These are phyloP conservation scores for Petrophora chlorosata DNA, from an alignment of 2,888 invertebrate species.

Conservation along the genomic window DNA sequence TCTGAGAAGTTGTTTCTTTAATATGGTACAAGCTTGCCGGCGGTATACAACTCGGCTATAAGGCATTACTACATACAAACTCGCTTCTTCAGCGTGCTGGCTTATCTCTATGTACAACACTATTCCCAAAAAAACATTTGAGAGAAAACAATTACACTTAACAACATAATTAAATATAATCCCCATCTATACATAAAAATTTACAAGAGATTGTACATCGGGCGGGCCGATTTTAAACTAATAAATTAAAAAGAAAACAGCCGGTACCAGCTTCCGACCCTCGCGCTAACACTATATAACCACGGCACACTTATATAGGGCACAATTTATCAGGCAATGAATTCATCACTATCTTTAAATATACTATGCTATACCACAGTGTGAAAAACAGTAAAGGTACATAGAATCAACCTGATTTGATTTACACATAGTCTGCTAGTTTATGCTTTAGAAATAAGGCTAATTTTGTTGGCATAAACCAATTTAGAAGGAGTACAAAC, in stretches of 20 bases:
- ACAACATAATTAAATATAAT: conserved; percentile 79
- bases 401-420: not conserved
- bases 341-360: conserved; percentile 24
- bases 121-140: conserved; percentile 48
- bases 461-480: no score
- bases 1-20: conserved; percentile 53
- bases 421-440: no score
- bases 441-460: no score
- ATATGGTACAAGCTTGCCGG: conserved; percentile 75
- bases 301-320: conserved; percentile 57
- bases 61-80: conserved; percentile 68
- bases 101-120: conserved; percentile 44
- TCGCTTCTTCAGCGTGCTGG: conserved; percentile 41
- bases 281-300: conserved; percentile 44
- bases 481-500: no score
- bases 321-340: conserved; percentile 39
- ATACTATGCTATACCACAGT: conserved; percentile 2
- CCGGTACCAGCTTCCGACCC: conserved; percentile 31
- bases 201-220: conserved; percentile 80
- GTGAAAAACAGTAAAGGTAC: not conserved
- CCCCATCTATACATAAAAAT: conserved; percentile 80
- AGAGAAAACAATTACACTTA: conserved; percentile 66
- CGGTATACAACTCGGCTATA: conserved; percentile 63
- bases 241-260: conserved; percentile 60
- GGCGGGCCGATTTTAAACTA: conserved; percentile 61